Evolutionary conservation across 2,888 invertebrate genomes (phyloP).

Genomic region (Euphydryas editha): DNA sequence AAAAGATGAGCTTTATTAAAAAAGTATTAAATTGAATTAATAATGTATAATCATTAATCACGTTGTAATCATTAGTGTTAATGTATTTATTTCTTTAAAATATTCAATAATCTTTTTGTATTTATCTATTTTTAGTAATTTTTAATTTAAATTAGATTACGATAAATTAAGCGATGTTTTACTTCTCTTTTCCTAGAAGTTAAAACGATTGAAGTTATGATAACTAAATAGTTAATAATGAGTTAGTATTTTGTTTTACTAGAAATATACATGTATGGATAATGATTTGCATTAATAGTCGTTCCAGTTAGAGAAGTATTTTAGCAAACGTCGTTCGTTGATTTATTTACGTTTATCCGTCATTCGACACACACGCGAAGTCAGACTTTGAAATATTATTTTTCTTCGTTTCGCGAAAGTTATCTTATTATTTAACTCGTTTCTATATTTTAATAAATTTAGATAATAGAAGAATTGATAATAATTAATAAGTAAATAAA

Average conservation of each 20-base stretch:
- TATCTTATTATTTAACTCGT: not conserved
- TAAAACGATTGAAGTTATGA: too few species aligned
- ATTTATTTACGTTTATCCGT: slow-evolving; percentile 29
- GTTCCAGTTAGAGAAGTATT: slow-evolving; percentile 25
- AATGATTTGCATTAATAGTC: slow-evolving; percentile 9
- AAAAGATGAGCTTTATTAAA: too few species aligned
- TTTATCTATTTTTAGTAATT: not conserved
- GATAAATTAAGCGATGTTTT: not conserved
- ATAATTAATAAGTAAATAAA: not conserved
- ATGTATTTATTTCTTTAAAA: not conserved
- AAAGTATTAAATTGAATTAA: not conserved
- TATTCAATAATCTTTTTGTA: not conserved
- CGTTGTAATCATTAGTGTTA: not conserved
- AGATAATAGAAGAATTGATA: too few species aligned
- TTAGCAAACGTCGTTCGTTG: slow-evolving; percentile 22
- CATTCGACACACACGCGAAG: slow-evolving; percentile 35
- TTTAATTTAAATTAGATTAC: not conserved
- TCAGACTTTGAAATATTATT: slow-evolving; percentile 27
- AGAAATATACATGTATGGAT: slow-evolving; percentile 7
- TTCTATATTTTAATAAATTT: not conserved
- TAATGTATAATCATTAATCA: not conserved
- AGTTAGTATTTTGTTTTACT: not conserved
- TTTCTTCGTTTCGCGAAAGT: slow-evolving; percentile 14
- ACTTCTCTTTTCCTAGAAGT: not conserved
- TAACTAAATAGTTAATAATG: not conserved